phyloP scores from a whole-genome alignment of 2,888 invertebrate species.

The Phania funesta region DNA sequence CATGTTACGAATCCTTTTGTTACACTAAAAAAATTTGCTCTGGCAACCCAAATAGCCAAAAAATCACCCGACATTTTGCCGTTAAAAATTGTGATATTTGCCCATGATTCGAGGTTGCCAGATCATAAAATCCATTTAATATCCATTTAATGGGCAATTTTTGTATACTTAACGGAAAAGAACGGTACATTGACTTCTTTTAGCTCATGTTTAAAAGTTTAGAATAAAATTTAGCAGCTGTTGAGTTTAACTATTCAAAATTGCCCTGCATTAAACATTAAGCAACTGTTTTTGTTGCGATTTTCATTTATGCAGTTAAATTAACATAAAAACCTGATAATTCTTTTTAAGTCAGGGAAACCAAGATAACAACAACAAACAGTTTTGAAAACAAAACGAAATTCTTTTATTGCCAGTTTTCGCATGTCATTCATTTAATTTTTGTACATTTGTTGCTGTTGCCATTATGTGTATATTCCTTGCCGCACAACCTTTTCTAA shows the following conservation, averaged over 20 bases:
- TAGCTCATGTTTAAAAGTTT: not conserved
- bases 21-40: no score
- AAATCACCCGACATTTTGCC: no score
- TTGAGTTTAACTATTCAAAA: no score
- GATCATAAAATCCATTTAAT: no score
- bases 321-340: slow-evolving; percentile 56
- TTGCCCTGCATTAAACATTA: no score
- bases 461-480: not conserved
- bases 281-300: not conserved
- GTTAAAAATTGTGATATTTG: no score
- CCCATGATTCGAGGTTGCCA: no score
- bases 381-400: slow-evolving; percentile 31
- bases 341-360: slow-evolving; percentile 48
- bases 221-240: not conserved
- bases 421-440: slow-evolving; percentile 61
- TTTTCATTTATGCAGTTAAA: not conserved
- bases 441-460: slow-evolving; percentile 24
- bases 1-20: no score
- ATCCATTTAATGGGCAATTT: no score
- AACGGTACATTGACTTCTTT: no score
- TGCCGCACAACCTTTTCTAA: not conserved
- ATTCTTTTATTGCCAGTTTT: slow-evolving; percentile 52
- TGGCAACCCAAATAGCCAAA: no score
- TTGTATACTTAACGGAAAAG: no score
- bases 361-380: not conserved